Conservation (phyloP, 2,113 vertebrate species). For the Burhinus oedicnemus region DNA sequence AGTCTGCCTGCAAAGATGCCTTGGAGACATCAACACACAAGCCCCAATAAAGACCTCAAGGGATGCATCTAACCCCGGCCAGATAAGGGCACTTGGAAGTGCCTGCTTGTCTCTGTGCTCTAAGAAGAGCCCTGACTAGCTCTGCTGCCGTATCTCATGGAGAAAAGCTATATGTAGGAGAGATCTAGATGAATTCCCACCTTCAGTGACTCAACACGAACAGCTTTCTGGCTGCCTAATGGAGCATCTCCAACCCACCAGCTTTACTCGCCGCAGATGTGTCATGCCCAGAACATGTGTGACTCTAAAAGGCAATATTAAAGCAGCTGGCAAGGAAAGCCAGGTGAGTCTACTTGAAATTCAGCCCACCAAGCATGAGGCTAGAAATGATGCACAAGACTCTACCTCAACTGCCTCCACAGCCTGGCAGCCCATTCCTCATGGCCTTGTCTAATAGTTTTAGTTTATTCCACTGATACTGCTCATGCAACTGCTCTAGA, state of each 20-base stretch:
- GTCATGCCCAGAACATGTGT: neutral
- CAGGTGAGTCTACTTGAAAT: neutral
- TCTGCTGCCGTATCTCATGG: neutral
- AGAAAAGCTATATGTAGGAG: neutral
- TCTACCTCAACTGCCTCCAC: neutral
- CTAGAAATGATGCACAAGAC: neutral
- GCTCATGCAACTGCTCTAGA: neutral
- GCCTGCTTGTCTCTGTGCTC: neutral
- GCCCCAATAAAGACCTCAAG: neutral
- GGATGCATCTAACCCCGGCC: neutral
- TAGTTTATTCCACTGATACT: neutral
- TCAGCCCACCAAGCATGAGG: neutral
- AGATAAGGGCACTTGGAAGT: neutral
- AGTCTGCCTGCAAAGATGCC: neutral
- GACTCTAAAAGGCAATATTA: neutral
- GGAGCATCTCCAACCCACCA: neutral
- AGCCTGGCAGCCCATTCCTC: neutral
- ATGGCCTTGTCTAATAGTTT: neutral
- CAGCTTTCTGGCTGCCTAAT: neutral
- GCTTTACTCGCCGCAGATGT: neutral
- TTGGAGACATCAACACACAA: neutral
- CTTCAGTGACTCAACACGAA: neutral
- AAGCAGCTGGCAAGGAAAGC: neutral
- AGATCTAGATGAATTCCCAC: neutral
- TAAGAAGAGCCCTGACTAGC: neutral